These are phyloP conservation scores for Platygyra sinensis DNA, from an alignment of 64 coral and sea anemone genomes.

Conservation along the genomic window DNA sequence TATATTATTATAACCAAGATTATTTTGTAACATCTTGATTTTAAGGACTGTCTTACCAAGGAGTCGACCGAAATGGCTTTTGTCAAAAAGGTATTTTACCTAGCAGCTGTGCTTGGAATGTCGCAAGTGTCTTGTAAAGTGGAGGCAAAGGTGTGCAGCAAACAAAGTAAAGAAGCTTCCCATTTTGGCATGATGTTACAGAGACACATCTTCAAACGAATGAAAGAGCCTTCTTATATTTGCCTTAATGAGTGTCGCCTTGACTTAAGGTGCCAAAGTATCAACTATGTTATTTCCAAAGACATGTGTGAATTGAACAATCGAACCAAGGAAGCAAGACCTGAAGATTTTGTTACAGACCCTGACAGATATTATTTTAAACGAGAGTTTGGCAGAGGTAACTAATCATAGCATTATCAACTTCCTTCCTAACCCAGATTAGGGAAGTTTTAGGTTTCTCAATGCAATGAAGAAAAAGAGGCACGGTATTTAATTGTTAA, in stretches of 20 bases:
- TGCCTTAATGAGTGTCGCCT: background rate
- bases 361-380: background rate
- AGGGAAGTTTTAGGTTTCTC: too few species aligned
- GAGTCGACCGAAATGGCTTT: too few species aligned
- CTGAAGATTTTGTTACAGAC: background rate
- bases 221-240: background rate
- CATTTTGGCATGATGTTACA: background rate
- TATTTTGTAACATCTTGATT: too few species aligned
- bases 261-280: background rate
- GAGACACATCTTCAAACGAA: background rate
- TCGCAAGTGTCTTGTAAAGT: too few species aligned
- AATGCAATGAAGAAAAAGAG: too few species aligned
- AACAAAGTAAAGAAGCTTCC: background rate
- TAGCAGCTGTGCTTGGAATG: too few species aligned
- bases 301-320: background rate
- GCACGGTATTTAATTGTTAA: too few species aligned
- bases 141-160: background rate
- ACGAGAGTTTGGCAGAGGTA: background rate
- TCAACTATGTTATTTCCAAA: background rate
- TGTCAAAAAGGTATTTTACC: too few species aligned
- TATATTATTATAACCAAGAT: too few species aligned
- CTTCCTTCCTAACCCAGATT: too few species aligned
- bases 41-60: too few species aligned
- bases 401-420: too few species aligned
- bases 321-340: slow-evolving; percentile 18